These are phyloP conservation scores for Blennius ocellaris DNA, from an alignment of 2,113 vertebrate genomes.

Conservation along the genomic window DNA sequence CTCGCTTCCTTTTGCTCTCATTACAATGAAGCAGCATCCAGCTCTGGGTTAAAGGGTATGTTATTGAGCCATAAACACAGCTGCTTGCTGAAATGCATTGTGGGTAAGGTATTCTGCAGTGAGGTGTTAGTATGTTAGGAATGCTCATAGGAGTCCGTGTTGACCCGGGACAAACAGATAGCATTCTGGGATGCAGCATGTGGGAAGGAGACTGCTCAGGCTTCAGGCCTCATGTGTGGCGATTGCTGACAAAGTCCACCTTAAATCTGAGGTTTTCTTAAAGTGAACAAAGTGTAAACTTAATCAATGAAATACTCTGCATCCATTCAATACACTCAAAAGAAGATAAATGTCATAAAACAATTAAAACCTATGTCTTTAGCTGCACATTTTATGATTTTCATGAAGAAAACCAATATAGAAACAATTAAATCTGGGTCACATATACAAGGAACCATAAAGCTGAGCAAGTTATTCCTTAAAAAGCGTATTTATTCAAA, in stretches of 20 bases:
- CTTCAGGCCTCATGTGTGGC: slow-evolving; percentile 17
- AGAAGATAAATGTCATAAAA: not conserved
- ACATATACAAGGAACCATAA: not conserved
- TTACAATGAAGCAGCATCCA: not conserved
- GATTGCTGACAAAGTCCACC: not conserved
- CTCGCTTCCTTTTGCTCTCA: not conserved
- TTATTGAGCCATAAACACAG: slow-evolving; percentile 62
- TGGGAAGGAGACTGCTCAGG: slow-evolving; percentile 44
- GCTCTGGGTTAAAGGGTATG: slow-evolving; percentile 47
- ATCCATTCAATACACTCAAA: not conserved
- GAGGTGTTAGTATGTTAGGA: slow-evolving; percentile 80
- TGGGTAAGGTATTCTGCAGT: slow-evolving; percentile 78
- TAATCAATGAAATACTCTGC: no score
- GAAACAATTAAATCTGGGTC: not conserved
- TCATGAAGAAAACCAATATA: not conserved
- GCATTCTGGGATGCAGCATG: slow-evolving; percentile 68
- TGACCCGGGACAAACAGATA: slow-evolving; percentile 79
- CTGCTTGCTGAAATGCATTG: slow-evolving; percentile 67
- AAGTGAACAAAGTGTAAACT: no score
- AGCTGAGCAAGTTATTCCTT: not conserved
- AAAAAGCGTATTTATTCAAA: not conserved
- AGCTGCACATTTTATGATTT: not conserved
- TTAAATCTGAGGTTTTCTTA: no score
- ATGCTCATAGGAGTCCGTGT: slow-evolving; percentile 76
- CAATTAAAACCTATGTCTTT: not conserved